Evolutionary conservation across 1,140 invertebrate genomes (phyloP).

Genomic region (Drosophila pachea): DNA sequence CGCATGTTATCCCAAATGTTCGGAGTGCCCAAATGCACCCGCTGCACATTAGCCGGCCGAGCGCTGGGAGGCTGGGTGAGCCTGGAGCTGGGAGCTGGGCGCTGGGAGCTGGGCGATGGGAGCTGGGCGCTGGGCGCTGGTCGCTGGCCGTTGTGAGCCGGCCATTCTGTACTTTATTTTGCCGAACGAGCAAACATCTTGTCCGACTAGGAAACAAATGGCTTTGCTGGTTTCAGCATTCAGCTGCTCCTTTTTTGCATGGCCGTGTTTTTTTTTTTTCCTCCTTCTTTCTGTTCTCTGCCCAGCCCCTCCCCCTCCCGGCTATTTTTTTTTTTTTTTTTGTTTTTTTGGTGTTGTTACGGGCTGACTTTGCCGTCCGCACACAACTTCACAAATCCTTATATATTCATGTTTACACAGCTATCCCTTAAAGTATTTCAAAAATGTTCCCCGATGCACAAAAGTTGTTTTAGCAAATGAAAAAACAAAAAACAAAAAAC

Average conservation of each 20-base stretch:
- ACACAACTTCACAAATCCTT: slow-evolving; percentile 42
- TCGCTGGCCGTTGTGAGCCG: slow-evolving; percentile 7
- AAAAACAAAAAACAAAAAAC: background rate
- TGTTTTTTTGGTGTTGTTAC: slow-evolving; percentile 26
- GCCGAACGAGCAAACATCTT: slow-evolving; percentile 78
- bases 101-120: background rate
- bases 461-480: slow-evolving; percentile 13
- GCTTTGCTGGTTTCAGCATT: slow-evolving; percentile 71
- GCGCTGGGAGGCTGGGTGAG: slow-evolving; percentile 3
- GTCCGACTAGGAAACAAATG: slow-evolving; percentile 77
- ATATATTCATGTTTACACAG: slow-evolving; percentile 11
- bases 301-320: too few relatives aligned
- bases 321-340: background rate
- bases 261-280: slow-evolving; percentile 20
- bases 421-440: slow-evolving; percentile 8
- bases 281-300: background rate
- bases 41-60: slow-evolving; percentile 31
- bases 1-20: slow-evolving; percentile 74
- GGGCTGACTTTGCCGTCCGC: slow-evolving; percentile 26
- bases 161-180: slow-evolving; percentile 76
- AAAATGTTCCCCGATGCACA: slow-evolving; percentile 12
- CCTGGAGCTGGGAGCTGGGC: background rate
- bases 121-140: background rate
- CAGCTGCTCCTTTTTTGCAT: slow-evolving; percentile 59
- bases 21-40: slow-evolving; percentile 57